A percentile compares a stretch with the other conserved stretches of the same genome.
Evolutionary conservation across 2,888 invertebrate species (phyloP).

Genomic region (Syrista parreyssii): DNA sequence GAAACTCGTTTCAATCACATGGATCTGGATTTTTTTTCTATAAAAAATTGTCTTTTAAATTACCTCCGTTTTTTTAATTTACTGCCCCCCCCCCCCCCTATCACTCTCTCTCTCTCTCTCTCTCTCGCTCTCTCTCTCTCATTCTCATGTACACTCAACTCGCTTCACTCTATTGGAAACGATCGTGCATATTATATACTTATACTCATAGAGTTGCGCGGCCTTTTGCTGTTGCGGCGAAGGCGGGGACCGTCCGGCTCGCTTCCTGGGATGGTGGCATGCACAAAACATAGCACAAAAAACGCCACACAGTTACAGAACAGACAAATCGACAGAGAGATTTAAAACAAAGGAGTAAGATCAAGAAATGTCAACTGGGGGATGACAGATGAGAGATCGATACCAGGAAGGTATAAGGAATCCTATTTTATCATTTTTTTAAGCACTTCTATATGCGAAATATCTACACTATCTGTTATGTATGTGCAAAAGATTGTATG

Average conservation of each 20-base stretch:
- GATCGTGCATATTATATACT: slow-evolving; percentile 45
- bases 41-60: background rate
- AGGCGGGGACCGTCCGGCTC: slow-evolving; percentile 66
- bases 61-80: background rate
- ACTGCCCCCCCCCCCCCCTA: too few relatives aligned
- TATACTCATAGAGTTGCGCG: slow-evolving; percentile 66
- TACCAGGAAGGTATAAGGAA: background rate
- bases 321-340: slow-evolving; percentile 46
- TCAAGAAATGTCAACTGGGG: background rate
- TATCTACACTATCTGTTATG: background rate
- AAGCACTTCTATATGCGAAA: background rate
- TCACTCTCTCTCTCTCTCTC: too few relatives aligned
- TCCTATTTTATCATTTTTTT: background rate
- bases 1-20: background rate
- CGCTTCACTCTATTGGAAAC: background rate
- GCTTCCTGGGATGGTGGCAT: slow-evolving; percentile 66
- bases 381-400: background rate
- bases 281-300: slow-evolving; percentile 66
- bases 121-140: background rate
- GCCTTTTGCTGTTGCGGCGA: slow-evolving; percentile 63
- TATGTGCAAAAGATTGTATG: background rate
- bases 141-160: background rate
- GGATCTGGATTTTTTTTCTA: background rate
- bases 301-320: slow-evolving; percentile 62
- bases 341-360: slow-evolving; percentile 26